These are phyloP conservation scores for Syritta pipiens DNA, from an alignment of 2,888 invertebrate genomes.

Conservation along the genomic window DNA sequence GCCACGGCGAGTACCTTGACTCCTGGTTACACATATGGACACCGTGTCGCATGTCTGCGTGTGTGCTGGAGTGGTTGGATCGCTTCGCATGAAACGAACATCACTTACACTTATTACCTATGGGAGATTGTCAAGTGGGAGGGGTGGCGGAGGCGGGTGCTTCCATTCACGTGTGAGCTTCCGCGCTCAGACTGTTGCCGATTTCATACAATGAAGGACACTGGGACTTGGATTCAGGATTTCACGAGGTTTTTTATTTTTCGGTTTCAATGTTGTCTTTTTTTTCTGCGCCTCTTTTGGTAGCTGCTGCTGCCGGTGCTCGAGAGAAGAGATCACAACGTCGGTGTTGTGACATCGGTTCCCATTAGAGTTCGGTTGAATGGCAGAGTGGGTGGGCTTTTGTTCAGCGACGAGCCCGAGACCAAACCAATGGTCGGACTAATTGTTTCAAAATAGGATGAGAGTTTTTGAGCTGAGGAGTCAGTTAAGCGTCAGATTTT, in stretches of 20 bases:
- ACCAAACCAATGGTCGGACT: slow-evolving; percentile 15
- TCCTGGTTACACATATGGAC: slow-evolving; percentile 45
- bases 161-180: slow-evolving; percentile 7
- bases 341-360: slow-evolving; percentile 52
- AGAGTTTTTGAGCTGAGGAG: slow-evolving; percentile 43
- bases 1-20: background rate
- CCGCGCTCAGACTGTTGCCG: slow-evolving; percentile 30
- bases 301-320: slow-evolving; percentile 6
- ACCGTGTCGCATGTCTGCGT: slow-evolving; percentile 41
- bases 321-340: slow-evolving; percentile 48
- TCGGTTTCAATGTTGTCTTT: slow-evolving; percentile 7
- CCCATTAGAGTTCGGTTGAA: slow-evolving; percentile 53
- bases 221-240: background rate
- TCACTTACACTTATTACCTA: slow-evolving; percentile 68
- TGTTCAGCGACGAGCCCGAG: slow-evolving; percentile 20
- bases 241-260: background rate
- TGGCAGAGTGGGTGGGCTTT: slow-evolving; percentile 41
- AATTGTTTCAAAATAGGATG: slow-evolving; percentile 48
- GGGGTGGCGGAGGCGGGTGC: slow-evolving; percentile 8
- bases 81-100: slow-evolving; percentile 66
- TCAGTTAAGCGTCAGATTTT: slow-evolving; percentile 39
- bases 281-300: background rate
- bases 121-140: slow-evolving; percentile 55
- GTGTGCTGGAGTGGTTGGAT: slow-evolving; percentile 43
- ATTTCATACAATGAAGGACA: slow-evolving; percentile 37